phyloP scores from a whole-genome alignment of 2,888 invertebrate genomes.

The Bugula neritina region DNA sequence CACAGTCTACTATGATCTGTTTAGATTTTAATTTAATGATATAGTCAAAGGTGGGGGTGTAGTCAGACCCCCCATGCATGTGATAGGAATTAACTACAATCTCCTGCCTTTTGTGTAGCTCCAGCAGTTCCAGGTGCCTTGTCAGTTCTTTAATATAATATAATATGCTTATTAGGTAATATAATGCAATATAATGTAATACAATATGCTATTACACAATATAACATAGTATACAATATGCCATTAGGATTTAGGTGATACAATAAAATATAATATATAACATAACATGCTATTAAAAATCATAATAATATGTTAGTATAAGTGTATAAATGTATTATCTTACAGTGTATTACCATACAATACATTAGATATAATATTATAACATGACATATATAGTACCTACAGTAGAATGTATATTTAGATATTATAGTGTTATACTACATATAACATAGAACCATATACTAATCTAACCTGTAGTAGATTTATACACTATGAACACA shows the following conservation, averaged over 20 bases:
- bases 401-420: too few relatives aligned
- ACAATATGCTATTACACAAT: background rate
- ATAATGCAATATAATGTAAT: background rate
- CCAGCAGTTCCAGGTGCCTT: background rate
- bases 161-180: too few relatives aligned
- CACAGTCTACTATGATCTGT: conserved; percentile 1
- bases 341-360: too few relatives aligned
- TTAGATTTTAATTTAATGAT: background rate
- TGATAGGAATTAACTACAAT: background rate
- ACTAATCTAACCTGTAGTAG: background rate
- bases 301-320: too few relatives aligned
- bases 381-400: too few relatives aligned
- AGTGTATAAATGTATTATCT: too few relatives aligned
- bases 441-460: too few relatives aligned
- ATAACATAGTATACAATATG: background rate
- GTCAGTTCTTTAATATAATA: conserved; percentile 5
- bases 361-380: too few relatives aligned
- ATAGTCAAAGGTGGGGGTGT: background rate
- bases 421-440: too few relatives aligned
- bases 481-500: conserved; percentile 3
- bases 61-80: background rate
- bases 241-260: background rate
- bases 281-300: too few relatives aligned
- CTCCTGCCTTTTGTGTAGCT: background rate
- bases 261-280: background rate